A percentile compares a stretch with the other conserved stretches of the same genome.
Evolutionary conservation across 2,113 vertebrate genomes (phyloP).

Genomic region (Dromiciops gliroides): DNA sequence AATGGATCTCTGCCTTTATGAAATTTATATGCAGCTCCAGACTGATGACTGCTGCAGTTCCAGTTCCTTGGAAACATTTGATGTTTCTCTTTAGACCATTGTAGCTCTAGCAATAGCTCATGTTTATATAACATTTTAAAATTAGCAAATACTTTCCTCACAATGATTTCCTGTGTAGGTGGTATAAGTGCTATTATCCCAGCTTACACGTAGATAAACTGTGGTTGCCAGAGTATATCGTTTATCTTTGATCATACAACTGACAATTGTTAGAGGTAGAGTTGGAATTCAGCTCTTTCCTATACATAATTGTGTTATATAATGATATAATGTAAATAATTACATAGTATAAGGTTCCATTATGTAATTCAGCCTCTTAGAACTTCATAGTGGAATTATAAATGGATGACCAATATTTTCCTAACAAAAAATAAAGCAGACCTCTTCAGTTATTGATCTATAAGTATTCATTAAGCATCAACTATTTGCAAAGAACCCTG

Average conservation of each 20-base stretch:
- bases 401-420: neutral
- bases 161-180: neutral
- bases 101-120: neutral
- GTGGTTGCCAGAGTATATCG: neutral
- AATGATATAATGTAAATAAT: neutral
- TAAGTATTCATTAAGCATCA: neutral
- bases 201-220: neutral
- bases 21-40: neutral
- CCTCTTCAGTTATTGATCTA: neutral
- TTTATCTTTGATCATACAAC: neutral
- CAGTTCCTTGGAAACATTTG: neutral
- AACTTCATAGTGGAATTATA: neutral
- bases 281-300: neutral
- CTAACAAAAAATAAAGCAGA: neutral
- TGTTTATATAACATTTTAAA: neutral
- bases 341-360: neutral
- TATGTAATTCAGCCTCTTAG: neutral
- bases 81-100: neutral
- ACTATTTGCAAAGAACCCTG: neutral
- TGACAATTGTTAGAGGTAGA: neutral
- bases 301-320: neutral
- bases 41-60: neutral
- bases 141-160: neutral
- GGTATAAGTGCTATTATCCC: neutral
- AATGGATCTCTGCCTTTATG: neutral